These are phyloP conservation scores for Apamea anceps DNA, from an alignment of 2,888 invertebrate species.

Conservation along the genomic window DNA sequence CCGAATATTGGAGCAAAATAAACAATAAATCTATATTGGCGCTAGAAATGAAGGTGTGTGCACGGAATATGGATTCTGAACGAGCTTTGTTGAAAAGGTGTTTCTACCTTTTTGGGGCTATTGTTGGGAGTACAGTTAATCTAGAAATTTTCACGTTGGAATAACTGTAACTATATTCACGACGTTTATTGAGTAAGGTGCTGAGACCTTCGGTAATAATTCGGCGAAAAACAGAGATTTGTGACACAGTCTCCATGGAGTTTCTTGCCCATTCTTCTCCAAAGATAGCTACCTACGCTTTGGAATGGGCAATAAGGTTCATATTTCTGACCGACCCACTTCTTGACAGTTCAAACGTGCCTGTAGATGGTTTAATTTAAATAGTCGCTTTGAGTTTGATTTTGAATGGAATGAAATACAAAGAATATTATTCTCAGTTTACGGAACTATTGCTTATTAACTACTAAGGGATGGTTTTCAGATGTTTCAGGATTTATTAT, in stretches of 20 bases:
- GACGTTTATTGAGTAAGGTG: background rate
- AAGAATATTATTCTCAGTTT: background rate
- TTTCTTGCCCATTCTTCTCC: background rate
- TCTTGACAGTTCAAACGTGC: background rate
- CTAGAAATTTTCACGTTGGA: background rate
- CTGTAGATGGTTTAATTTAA: background rate
- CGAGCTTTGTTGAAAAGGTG: conserved; percentile 10
- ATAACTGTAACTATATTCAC: background rate
- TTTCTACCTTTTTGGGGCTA: background rate
- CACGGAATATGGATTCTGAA: conserved; percentile 29
- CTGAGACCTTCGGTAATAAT: background rate
- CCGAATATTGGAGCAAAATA: conserved; percentile 46
- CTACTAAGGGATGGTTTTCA: background rate
- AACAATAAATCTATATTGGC: conserved; percentile 47
- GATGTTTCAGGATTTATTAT: background rate
- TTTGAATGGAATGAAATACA: background rate
- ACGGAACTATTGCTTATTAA: background rate
- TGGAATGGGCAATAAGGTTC: background rate
- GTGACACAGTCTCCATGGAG: background rate
- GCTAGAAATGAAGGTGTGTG: conserved; percentile 41
- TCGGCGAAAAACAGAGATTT: background rate
- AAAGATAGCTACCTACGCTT: background rate
- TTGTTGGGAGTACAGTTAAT: conserved; percentile 3
- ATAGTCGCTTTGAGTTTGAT: background rate
- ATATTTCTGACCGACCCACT: background rate